phyloP scores from a whole-genome alignment of 2,888 invertebrate species.

The Sialis lutaria region DNA sequence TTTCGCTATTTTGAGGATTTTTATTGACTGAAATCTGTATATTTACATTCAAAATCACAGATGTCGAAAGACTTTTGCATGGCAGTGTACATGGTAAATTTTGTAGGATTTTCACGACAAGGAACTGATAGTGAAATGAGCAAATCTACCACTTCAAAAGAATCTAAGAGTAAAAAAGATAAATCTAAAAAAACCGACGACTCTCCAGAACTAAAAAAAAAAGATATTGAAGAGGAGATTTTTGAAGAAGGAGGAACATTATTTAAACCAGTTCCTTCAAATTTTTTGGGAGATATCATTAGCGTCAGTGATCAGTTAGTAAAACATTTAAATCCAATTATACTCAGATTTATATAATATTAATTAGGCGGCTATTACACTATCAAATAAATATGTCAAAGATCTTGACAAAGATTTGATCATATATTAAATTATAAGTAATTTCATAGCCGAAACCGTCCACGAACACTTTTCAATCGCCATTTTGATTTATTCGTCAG shows the following conservation, averaged over 20 bases:
- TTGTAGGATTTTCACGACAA: conserved; percentile 14
- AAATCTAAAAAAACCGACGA: conserved; percentile 47
- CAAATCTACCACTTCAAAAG: conserved; percentile 63
- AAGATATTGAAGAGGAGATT: conserved; percentile 25
- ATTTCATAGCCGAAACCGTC: too few species aligned
- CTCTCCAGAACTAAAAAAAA: conserved; percentile 9
- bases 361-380: too few species aligned
- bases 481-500: too few species aligned
- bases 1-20: too few species aligned
- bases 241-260: conserved; percentile 47
- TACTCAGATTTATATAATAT: background rate
- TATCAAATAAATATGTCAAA: too few species aligned
- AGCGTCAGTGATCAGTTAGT: conserved; percentile 52
- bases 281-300: conserved; percentile 54
- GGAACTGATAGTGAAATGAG: conserved; percentile 67
- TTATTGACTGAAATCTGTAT: too few species aligned
- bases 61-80: too few species aligned
- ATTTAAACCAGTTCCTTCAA: conserved; percentile 50
- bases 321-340: conserved; percentile 2
- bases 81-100: too few species aligned
- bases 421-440: too few species aligned
- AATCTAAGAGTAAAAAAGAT: conserved; percentile 61
- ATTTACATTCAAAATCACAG: too few species aligned
- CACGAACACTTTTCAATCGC: too few species aligned
- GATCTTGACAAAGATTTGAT: too few species aligned